Conservation (phyloP, 2,888 invertebrate genomes). For the Apotomis turbidana region DNA sequence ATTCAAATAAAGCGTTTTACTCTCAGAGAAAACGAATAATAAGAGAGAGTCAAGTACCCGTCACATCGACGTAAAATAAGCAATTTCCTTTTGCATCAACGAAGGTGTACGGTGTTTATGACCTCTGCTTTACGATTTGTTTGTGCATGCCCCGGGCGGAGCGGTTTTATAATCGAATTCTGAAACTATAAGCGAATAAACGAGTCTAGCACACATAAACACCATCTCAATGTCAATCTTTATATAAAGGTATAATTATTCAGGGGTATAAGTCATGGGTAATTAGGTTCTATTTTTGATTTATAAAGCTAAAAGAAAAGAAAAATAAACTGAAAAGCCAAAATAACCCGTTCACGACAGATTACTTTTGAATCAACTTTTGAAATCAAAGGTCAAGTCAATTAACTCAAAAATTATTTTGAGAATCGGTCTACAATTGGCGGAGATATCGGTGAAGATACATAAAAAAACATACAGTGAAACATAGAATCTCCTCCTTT, state of each 20-base stretch:
- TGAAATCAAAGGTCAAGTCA: too few relatives aligned
- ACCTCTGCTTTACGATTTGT: conserved; percentile 76
- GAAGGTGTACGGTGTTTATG: conserved; percentile 78
- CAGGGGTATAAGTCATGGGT: too few relatives aligned
- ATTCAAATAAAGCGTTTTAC: conserved; percentile 71
- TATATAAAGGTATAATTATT: conserved; percentile 43
- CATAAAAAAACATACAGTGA: too few relatives aligned
- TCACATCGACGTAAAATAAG: conserved; percentile 79
- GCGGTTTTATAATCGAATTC: conserved; percentile 71
- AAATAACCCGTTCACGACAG: too few relatives aligned
- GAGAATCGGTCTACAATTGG: too few relatives aligned
- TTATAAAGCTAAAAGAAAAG: too few relatives aligned
- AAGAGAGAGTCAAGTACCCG: conserved; percentile 66
- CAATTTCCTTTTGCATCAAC: conserved; percentile 80
- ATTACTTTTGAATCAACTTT: too few relatives aligned
- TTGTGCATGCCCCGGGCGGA: conserved; percentile 61
- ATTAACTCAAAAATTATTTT: too few relatives aligned
- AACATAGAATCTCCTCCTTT: too few relatives aligned
- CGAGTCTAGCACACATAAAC: conserved; percentile 44
- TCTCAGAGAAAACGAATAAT: conserved; percentile 65
- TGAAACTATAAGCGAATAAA: conserved; percentile 65
- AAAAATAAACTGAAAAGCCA: too few relatives aligned
- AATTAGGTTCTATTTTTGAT: too few relatives aligned
- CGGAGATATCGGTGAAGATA: too few relatives aligned
- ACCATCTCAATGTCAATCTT: conserved; percentile 48